Base-by-base conservation (phyloP, 2,797 vertebrate species). In the Nannoperca australis region DNA sequence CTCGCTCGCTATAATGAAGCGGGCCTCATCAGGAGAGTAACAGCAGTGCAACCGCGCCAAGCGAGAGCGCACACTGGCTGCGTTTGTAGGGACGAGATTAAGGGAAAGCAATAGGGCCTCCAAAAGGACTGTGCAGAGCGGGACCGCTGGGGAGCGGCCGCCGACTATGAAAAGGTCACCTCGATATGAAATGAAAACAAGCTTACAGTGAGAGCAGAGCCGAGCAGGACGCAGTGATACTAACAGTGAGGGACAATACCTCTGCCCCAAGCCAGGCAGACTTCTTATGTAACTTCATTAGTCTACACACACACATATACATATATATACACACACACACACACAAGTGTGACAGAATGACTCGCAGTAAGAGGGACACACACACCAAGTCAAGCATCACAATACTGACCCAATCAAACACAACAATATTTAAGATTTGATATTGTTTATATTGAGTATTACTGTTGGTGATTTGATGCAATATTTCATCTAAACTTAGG, bases 131-230 rank as follows among this genome's bases (percentile, higher is more conserved):
- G 76, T 15, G 47, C 60, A 63, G 83, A 76, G 79, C 60, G 1
- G 55, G 73, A 69, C 51, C n/a, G 61, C 82, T 81, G 76, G 77
- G 82, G 86, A 85, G 87, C 85, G 78, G 83, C 70, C 14, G 59
- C 77, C 44, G 82, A 87, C 82, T 81, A 76, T 63, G 85, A 91
- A 94, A 94, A 94, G 93, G 93, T 94, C 93, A 94, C 90, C 79
- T 86, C 89, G 63, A 88, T 89, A 88, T 85, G 82, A 87, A 90
- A 87, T 75, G 74, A 87, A 89, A 92, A 87, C 82, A 90, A 82
- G 84, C 79, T 89, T 84, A 87, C 78, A 93, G 85, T 86, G 84
- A 90, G 89, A 87, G 83, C 76, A 63, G 67, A 84, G 79, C 76
- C 38, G 63, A 83, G 86, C 68, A 74, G 82, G 78, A 85, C 13